Evolutionary conservation across 1,140 invertebrate species (phyloP), one percentile per base, ranked within the genome.

Genomic region (Monochamus saltuarius): DNA sequence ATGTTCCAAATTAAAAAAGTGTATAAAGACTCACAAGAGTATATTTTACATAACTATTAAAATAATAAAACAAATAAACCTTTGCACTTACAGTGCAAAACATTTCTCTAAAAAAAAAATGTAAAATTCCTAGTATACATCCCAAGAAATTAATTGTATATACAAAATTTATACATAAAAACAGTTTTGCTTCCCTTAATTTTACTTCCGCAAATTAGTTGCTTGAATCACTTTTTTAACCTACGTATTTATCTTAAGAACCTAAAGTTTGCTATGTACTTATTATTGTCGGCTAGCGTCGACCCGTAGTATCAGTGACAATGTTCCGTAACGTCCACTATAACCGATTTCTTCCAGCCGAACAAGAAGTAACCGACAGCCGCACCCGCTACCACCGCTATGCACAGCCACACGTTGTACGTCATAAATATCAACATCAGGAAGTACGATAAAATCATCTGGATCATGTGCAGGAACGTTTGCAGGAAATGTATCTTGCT

Each of bases 381-480:
- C 11, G 94, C 89, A 2, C 96, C 96, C 6, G 96, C 71, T 0
- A 95, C 87, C n/a, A 97, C 88, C 4, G 91, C 90, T 17, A 94
- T 63, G 73, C 95, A 96, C 14, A 98, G 83, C 91, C 92, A 98
- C 14, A 92, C 87, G 75, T 98, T 98, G 83, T 96, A 99, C 0
- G 95, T 98, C 96, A 99, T 99, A 79, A 98, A 97, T 57, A 98
- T 90, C 77, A 99, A 79, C 96, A 99, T 99, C 14, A 98, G 85
- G 68, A 95, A 86, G 77, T 98, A 98, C 14, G 92, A 94, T 29
- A 96, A 77, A 2, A 91, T 86, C 50, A 97, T 87, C 78, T 98
- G 96, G 0, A 97, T 62, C 56, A 95, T 84, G 76, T 98, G 95
- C 6, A 99, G 81, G 8, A 89, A 68, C 1, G 95, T 97, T 78